Evolutionary conservation across 1,140 invertebrate genomes (phyloP), one percentile per base, ranked within the genome.

Genomic region (Galendromus occidentalis): DNA sequence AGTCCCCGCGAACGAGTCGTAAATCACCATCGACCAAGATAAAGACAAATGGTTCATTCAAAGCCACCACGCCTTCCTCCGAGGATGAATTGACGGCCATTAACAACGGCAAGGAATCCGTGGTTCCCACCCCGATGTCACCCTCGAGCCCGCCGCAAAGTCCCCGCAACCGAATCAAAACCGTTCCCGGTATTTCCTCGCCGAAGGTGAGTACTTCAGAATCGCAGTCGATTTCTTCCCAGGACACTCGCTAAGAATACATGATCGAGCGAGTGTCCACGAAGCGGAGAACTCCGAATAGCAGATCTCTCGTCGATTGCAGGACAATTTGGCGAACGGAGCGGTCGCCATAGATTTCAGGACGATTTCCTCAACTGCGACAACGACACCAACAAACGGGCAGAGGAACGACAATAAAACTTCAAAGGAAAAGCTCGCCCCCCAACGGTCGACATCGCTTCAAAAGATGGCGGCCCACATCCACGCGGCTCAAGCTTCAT

Each of bases 381-480:
- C 33, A 39, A 39, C 33, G 9, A 39, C 33, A 39, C 33, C 33
- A 9, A 39, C 33, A 9, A 39, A 39, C 33, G 9, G 4, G 9
- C 33, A 39, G 33, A 39, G 33, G 9, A 39, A 39, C 33, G 33
- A 39, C 33, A 39, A 39, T 9, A 39, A 39, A 9, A 39, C 33
- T 39, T 39, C 33, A 9, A 39, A 39, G 4, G 33, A 39, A 9
- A 39, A 39, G 9, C 33, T 39, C 33, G 33, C 33, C 33, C 33
- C 33, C 4, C 25, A 25, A 25, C 51, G 51, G 25, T 59, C 51
- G 25, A 29, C 51, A 14, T 59, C 51, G 14, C 22, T 59, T 17
- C 51, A 59, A 22, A 59, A 59, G 9, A 59, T 59, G 51, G 51
- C 51, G 14, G 51, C 51, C 33, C 51, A 59, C 9, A 59, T 59